Conservation (phyloP, 2,888 invertebrate genomes). For the Agelastica alni region DNA sequence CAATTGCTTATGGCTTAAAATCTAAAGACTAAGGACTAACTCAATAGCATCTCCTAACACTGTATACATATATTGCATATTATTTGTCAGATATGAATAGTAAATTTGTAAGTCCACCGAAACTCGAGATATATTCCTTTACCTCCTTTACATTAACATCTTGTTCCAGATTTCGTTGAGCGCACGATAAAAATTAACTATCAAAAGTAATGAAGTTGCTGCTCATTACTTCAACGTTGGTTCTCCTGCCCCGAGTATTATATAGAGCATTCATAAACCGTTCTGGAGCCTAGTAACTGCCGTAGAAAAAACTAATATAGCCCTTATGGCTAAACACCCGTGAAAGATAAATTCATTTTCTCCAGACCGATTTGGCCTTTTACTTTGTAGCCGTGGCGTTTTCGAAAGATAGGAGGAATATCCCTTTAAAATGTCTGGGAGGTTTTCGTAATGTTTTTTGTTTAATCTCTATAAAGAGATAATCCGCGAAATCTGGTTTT, state of each 20-base stretch:
- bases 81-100: too few relatives aligned
- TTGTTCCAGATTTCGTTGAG: conserved; percentile 4
- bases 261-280: conserved; percentile 29
- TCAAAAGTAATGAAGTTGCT: conserved; percentile 24
- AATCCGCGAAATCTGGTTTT: background rate
- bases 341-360: conserved; percentile 34
- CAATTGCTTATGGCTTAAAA: too few relatives aligned
- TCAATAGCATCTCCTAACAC: too few relatives aligned
- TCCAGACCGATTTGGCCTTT: conserved; percentile 21
- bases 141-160: too few relatives aligned
- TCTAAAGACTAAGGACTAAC: too few relatives aligned
- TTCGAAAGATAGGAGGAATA: conserved; percentile 2
- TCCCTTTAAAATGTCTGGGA: background rate
- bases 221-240: conserved; percentile 20
- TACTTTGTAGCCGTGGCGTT: conserved; percentile 6
- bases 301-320: conserved; percentile 32
- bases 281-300: conserved; percentile 18
- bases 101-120: too few relatives aligned
- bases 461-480: background rate
- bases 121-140: too few relatives aligned
- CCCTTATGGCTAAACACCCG: conserved; percentile 31
- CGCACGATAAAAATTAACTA: conserved; percentile 25
- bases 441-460: background rate
- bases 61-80: too few relatives aligned
- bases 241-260: conserved; percentile 17